Evolutionary conservation across 64 coral and sea anemone genomes (phyloP), one percentile per base, ranked within the genome.

Genomic region (Acropora yongei): DNA sequence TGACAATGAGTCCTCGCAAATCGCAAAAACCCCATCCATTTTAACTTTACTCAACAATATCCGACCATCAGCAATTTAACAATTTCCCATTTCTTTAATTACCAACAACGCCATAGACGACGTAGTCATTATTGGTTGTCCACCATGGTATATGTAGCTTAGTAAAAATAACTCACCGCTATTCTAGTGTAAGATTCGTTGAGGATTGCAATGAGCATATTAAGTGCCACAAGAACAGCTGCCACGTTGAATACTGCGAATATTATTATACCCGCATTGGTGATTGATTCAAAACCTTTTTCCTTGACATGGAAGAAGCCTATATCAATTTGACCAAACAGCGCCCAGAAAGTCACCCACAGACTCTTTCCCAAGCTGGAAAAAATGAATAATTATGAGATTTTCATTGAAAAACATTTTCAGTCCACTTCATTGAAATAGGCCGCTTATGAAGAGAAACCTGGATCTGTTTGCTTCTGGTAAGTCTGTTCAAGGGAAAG

Each of bases 151-250:
- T 30, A 30, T 30, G 30, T 30, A 30, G 30, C 30, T 30, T 30
- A 30, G 30, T 30, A 30, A 30, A 30, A 30, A 1, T 8, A 1
- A 68, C 57, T 83, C n/a, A 83, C 80, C 80, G 80, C 5, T 46
- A 83, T 83, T 41, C 58, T 40, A 3, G 80, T 45, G 60, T 68
- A 83, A 42, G 80, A 83, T 47, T 84, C 57, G 80, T 84, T 84
- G 42, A 84, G 80, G 45, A 84, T 84, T 1, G 80, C 80, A 46
- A 84, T 84, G 42, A 84, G 14, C 80, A 84, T 84, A 7, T 84
- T 81, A 12, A 81, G 79, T 4, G 79, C 79, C 39, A 81, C 79
- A 53, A 81, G 79, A 58, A 81, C 79, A 4, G 80, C 80, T n/a
- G 43, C 61, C 13, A 84, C 41, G 41, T 84, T 84, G 18, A 68